phyloP scores from a whole-genome alignment of 2,797 vertebrate genomes.

The Pseudochirops corinnae region DNA sequence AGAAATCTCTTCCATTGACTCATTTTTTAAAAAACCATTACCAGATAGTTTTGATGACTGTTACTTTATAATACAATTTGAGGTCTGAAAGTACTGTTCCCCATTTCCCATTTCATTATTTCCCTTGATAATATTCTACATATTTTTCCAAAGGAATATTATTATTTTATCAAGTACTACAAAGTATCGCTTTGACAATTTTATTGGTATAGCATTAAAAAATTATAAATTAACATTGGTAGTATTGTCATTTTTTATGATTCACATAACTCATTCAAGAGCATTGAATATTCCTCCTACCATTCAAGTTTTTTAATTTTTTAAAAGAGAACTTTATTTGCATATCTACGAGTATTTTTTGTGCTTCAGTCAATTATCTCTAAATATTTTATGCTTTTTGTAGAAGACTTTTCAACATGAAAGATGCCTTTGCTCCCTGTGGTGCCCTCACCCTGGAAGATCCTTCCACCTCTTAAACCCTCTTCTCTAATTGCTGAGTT shows the following conservation, averaged over 20 bases:
- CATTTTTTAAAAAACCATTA: not conserved
- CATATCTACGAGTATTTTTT: not conserved
- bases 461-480: not conserved
- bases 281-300: no score
- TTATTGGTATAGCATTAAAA: not conserved
- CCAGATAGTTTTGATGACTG: not conserved
- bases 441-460: not conserved
- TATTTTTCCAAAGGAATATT: not conserved
- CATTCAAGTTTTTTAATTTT: not conserved
- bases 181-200: not conserved
- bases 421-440: not conserved
- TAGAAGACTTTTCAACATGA: not conserved
- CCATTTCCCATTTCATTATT: not conserved
- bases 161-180: not conserved
- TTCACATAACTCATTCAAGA: no score
- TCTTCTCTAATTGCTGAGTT: not conserved
- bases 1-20: not conserved
- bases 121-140: not conserved
- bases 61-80: not conserved
- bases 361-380: not conserved
- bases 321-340: not conserved
- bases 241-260: not conserved
- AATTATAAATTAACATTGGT: not conserved
- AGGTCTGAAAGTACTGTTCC: not conserved
- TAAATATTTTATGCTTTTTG: not conserved